These are phyloP conservation scores for Pogona vitticeps DNA, from an alignment of 2,113 vertebrate species.

Conservation along the genomic window DNA sequence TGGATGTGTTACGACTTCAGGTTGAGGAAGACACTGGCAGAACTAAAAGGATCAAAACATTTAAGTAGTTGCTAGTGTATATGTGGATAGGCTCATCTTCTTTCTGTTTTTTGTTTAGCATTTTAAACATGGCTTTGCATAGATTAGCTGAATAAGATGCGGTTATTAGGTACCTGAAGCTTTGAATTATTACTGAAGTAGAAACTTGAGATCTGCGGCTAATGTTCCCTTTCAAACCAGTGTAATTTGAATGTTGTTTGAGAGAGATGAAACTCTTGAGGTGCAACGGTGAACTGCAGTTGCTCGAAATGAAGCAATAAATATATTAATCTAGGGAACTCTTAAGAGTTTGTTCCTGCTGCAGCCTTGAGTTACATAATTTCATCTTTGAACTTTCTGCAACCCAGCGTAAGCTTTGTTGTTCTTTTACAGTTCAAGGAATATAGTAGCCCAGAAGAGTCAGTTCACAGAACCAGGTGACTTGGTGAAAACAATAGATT, in stretches of 20 bases:
- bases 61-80: background rate
- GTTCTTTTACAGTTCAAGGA: background rate
- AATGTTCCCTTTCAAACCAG: background rate
- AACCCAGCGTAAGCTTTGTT: background rate
- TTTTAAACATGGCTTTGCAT: background rate
- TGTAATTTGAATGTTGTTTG: background rate
- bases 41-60: background rate
- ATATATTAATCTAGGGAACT: background rate
- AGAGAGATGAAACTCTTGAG: background rate
- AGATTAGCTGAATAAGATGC: background rate
- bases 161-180: rapidly evolving
- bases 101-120: background rate
- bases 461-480: background rate
- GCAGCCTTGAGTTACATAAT: background rate
- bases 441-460: conserved; percentile 11
- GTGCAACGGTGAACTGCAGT: background rate
- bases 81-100: background rate
- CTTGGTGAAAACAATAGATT: background rate
- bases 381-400: background rate
- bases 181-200: background rate
- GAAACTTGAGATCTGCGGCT: background rate
- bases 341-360: background rate
- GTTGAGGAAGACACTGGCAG: no score
- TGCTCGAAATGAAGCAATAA: background rate
- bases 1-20: no score